phyloP scores from a whole-genome alignment of 37 sponge, comb jelly and placozoan genomes.

The Ianthella basta region DNA sequence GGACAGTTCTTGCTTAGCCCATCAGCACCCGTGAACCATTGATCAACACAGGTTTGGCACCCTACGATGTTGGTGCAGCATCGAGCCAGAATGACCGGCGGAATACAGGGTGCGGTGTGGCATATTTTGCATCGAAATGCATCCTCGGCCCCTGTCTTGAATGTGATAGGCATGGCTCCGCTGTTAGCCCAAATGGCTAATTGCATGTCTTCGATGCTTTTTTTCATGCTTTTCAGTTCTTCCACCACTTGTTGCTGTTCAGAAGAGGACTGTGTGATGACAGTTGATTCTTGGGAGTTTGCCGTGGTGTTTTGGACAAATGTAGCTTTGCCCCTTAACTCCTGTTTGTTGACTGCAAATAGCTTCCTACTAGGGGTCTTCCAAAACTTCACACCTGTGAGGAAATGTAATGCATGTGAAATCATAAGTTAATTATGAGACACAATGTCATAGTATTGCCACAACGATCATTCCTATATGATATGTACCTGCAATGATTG shows the following conservation, averaged over 20 bases:
- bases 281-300: background rate
- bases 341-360: background rate
- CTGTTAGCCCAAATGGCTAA: background rate
- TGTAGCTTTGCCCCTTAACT: background rate
- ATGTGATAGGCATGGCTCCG: too few relatives aligned
- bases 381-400: constrained; percentile 22
- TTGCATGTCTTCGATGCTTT: background rate
- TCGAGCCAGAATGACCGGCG: constrained; percentile 39
- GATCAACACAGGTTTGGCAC: constrained; percentile 44
- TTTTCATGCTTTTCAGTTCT: background rate
- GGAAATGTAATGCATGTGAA: too few relatives aligned
- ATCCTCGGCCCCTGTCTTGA: too few relatives aligned
- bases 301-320: background rate
- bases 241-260: background rate
- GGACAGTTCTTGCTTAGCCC: constrained; percentile 31
- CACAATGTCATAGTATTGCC: too few relatives aligned
- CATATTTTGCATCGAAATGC: constrained; percentile 60
- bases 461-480: too few relatives aligned
- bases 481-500: too few relatives aligned
- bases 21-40: constrained; percentile 40
- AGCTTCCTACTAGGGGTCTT: constrained; percentile 1
- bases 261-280: too few relatives aligned
- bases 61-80: constrained; percentile 54
- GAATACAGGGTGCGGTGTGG: constrained; percentile 5
- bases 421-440: too few relatives aligned